Base-by-base conservation (phyloP, 2,888 invertebrate genomes). In the Oscheius sp. region DNA sequence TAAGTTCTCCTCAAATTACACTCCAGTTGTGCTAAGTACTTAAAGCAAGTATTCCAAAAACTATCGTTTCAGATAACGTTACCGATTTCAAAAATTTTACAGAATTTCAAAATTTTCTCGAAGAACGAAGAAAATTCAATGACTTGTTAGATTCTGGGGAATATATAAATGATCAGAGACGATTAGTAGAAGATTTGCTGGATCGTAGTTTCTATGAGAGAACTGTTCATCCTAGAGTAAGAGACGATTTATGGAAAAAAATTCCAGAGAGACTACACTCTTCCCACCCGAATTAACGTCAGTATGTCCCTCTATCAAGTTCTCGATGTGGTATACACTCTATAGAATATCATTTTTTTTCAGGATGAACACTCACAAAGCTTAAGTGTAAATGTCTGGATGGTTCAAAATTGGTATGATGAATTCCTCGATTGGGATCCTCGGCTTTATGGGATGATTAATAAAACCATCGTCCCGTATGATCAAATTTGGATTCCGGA, bases 281-380 rank as follows among this genome's bases (percentile, higher is more conserved):
- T 59, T 8, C 79, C 83, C 6, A 82, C 82, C 5, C 86, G 88
- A 61, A 86, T 89, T 30, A 88, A 88, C 33, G 86, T 89, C 69
- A 87, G 87, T 62, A 85, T 88, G 75, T 87, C 87, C 12, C 80
- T 89, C 24, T 88, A 88, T 38, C 89, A 89, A 75, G 87, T 89
- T 33, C 86, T 89, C 26, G 88, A 89, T 76, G 88, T 89, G 80
- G 88, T 88, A 28, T n/a, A n/a, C n/a, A n/a, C n/a, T n/a, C n/a
- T n/a, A n/a, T n/a, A n/a, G n/a, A n/a, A n/a, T n/a, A n/a, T n/a
- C n/a, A n/a, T n/a, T n/a, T n/a, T n/a, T n/a, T n/a, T 36, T 5
- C 51, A 81, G 82, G 81, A 86, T 41, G 85, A 85, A 50, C 77
- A 83, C 17, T 74, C 72, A 36, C 85, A 85, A 65, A 80, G 78